Percentiles rank a stretch among this genome's conserved stretches.
Evolutionary conservation across 2,888 invertebrate species (phyloP).

Genomic region (Thelaira solivaga): DNA sequence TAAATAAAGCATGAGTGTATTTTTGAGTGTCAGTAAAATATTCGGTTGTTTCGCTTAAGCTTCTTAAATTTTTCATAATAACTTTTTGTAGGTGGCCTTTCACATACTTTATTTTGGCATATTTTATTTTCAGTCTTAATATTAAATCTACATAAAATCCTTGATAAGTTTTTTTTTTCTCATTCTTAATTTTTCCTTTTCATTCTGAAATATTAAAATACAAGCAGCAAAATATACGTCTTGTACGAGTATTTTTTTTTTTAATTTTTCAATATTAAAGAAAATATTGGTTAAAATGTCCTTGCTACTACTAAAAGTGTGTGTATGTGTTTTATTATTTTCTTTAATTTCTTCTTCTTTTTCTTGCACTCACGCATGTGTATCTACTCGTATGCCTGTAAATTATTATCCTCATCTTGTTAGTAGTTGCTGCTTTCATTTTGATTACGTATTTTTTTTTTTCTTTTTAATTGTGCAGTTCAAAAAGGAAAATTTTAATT

Average conservation of each 20-base stretch:
- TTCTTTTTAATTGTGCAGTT: constrained; percentile 11
- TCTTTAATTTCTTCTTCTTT: constrained; percentile 28
- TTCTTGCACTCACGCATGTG: background rate
- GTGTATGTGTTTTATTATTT: background rate
- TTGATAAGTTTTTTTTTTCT: constrained; percentile 25
- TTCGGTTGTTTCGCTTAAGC: background rate
- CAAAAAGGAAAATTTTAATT: background rate
- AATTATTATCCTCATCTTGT: constrained; percentile 39
- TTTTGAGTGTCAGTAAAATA: background rate
- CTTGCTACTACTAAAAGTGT: background rate
- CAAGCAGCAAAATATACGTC: background rate
- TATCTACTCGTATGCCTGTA: constrained; percentile 6
- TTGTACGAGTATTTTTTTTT: no score
- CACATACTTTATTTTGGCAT: background rate
- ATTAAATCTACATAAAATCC: constrained; percentile 23
- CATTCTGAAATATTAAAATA: background rate
- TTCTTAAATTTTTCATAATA: background rate
- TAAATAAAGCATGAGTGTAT: background rate
- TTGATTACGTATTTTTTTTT: constrained; percentile 16
- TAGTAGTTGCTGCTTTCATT: constrained; percentile 16
- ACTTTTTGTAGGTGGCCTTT: background rate
- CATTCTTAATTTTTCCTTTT: background rate
- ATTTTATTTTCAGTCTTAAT: constrained; percentile 8
- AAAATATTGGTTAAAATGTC: constrained; percentile 20
- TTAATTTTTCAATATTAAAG: background rate